Percentiles rank a stretch among this genome's conserved stretches.
Conservation (phyloP, 2,113 vertebrate species). For the Casuarius casuarius region DNA sequence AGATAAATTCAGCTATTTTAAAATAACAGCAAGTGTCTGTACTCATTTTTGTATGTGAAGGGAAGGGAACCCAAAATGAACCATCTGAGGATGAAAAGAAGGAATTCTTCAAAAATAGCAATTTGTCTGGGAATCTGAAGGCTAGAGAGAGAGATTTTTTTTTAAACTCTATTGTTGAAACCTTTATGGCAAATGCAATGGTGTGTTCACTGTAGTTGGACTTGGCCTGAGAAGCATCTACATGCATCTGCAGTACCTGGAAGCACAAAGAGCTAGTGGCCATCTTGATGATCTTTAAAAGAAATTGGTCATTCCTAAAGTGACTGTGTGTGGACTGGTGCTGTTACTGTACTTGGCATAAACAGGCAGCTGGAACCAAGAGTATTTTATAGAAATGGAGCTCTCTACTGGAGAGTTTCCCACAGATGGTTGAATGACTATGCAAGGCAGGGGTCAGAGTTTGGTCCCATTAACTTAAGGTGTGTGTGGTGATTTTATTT, state of each 20-base stretch:
- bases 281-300: background rate
- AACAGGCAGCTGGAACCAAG: background rate
- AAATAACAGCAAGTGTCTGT: slow-evolving; percentile 21
- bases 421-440: background rate
- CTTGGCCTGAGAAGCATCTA: background rate
- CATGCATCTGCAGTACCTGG: background rate
- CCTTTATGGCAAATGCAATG: background rate
- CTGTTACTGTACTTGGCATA: slow-evolving; percentile 33
- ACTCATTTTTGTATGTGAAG: background rate
- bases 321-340: background rate
- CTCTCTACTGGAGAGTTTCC: background rate
- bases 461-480: background rate
- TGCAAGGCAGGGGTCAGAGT: background rate
- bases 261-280: background rate
- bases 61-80: slow-evolving; percentile 25
- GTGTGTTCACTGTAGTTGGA: background rate
- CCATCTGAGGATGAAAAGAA: background rate
- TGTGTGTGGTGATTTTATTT: background rate
- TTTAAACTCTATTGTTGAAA: background rate
- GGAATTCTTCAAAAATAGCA: background rate
- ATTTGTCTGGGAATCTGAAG: background rate
- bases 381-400: slow-evolving; percentile 15
- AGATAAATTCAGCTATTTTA: slow-evolving; percentile 39
- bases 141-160: no score
- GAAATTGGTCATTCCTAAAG: background rate